phyloP scores from a whole-genome alignment of 2,113 vertebrate genomes.

The Poeciliopsis turrubarensis region DNA sequence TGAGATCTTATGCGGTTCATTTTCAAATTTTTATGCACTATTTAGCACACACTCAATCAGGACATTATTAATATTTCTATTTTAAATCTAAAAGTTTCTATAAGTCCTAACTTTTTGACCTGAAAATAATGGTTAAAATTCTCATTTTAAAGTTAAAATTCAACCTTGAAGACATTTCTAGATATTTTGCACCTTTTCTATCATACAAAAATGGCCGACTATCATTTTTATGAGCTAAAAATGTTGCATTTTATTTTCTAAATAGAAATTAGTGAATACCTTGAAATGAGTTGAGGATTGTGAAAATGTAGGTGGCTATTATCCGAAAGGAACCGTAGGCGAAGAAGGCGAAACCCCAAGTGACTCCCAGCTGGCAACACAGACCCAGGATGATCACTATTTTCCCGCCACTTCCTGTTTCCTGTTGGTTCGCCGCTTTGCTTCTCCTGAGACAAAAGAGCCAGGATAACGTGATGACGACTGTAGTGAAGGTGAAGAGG shows the following conservation, averaged over 20 bases:
- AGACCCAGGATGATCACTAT: conserved; percentile 61
- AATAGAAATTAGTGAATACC: conserved; percentile 50
- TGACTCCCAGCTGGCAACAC: conserved; percentile 72
- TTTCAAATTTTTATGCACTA: too few relatives aligned
- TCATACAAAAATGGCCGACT: too few relatives aligned
- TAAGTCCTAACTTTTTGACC: too few relatives aligned
- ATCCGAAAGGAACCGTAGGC: conserved; percentile 57
- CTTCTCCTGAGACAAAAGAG: conserved; percentile 42
- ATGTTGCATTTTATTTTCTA: neutral
- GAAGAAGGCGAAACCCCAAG: conserved; percentile 79
- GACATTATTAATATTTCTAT: neutral
- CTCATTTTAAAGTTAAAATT: too few relatives aligned
- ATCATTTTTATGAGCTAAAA: neutral
- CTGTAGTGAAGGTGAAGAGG: conserved; percentile 68
- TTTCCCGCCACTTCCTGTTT: neutral
- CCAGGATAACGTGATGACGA: conserved; percentile 64
- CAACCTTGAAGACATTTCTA: too few relatives aligned
- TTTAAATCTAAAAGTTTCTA: neutral
- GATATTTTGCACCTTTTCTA: too few relatives aligned
- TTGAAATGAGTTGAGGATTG: conserved; percentile 78
- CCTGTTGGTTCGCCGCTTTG: rapidly evolving
- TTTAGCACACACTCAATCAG: too few relatives aligned
- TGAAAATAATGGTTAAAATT: too few relatives aligned
- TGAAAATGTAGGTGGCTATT: conserved; percentile 73
- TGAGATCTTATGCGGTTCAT: too few relatives aligned